Evolutionary conservation across 2,113 vertebrate genomes (phyloP).

Genomic region (Picathartes gymnocephalus): DNA sequence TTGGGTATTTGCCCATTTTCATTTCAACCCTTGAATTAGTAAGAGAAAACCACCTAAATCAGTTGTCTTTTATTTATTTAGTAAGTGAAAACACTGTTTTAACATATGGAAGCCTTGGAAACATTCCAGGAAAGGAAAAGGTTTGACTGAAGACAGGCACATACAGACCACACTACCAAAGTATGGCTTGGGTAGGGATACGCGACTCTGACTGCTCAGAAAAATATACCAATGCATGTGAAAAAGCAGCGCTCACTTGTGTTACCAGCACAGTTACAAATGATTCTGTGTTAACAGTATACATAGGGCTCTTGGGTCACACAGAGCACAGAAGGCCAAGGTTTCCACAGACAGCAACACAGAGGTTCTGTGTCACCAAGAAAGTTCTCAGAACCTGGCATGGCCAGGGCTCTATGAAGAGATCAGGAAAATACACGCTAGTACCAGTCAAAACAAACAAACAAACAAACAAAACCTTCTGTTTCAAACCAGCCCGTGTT

Average conservation of each 20-base stretch:
- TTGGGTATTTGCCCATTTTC: background rate
- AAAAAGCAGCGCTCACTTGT: background rate
- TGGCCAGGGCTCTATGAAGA: background rate
- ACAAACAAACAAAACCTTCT: background rate
- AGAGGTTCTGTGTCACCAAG: background rate
- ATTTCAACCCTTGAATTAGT: background rate
- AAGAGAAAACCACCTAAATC: background rate
- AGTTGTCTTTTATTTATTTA: background rate
- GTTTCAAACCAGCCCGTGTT: background rate
- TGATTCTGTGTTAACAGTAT: background rate
- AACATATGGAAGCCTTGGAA: background rate
- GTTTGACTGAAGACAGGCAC: background rate
- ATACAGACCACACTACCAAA: background rate
- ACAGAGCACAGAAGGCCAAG: background rate
- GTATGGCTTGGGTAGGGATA: background rate
- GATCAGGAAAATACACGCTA: background rate
- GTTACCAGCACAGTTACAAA: background rate
- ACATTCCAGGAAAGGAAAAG: background rate
- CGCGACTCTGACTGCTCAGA: background rate
- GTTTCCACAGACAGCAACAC: background rate
- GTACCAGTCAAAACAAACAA: background rate
- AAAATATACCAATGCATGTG: background rate
- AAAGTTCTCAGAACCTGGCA: background rate
- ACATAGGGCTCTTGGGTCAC: background rate
- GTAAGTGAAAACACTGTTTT: background rate